phyloP scores from a whole-genome alignment of 1,140 invertebrate genomes.

The Diprion similis region DNA sequence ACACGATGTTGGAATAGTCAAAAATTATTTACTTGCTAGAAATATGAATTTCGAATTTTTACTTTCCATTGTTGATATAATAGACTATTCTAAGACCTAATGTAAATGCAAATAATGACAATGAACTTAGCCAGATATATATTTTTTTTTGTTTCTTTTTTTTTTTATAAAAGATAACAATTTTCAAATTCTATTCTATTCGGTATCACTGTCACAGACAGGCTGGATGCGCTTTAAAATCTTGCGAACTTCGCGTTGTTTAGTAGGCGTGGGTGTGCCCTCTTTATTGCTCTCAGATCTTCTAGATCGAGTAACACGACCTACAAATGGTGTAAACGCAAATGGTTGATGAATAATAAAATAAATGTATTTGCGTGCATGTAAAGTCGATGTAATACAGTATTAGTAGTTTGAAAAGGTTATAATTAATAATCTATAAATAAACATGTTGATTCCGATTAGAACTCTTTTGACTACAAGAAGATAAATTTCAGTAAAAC shows the following conservation, averaged over 20 bases:
- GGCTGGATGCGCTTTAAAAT: slow-evolving; percentile 39
- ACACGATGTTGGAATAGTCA: background rate
- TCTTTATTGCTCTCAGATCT: slow-evolving; percentile 24
- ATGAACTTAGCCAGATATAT: background rate
- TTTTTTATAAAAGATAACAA: background rate
- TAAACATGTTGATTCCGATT: too few species aligned
- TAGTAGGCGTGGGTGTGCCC: slow-evolving; percentile 28
- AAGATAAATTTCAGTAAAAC: too few species aligned
- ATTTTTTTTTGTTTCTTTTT: background rate
- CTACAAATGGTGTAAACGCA: slow-evolving; percentile 27
- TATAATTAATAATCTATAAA: too few species aligned
- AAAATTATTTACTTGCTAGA: background rate
- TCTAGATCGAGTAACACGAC: slow-evolving; percentile 46
- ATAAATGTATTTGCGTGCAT: too few species aligned
- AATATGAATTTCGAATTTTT: background rate
- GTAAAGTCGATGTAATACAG: too few species aligned
- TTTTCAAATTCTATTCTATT: slow-evolving; percentile 31
- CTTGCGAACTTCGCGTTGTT: slow-evolving; percentile 34
- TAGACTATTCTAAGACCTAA: background rate
- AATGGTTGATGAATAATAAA: background rate
- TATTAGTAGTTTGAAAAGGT: too few species aligned
- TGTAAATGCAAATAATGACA: slow-evolving; percentile 2
- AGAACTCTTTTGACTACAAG: too few species aligned
- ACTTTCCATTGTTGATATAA: background rate
- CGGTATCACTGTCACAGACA: slow-evolving; percentile 51